A percentile compares a stretch with the other conserved stretches of the same genome.
Evolutionary conservation across 2,888 invertebrate species (phyloP).

Genomic region (Heliconius charithonia): DNA sequence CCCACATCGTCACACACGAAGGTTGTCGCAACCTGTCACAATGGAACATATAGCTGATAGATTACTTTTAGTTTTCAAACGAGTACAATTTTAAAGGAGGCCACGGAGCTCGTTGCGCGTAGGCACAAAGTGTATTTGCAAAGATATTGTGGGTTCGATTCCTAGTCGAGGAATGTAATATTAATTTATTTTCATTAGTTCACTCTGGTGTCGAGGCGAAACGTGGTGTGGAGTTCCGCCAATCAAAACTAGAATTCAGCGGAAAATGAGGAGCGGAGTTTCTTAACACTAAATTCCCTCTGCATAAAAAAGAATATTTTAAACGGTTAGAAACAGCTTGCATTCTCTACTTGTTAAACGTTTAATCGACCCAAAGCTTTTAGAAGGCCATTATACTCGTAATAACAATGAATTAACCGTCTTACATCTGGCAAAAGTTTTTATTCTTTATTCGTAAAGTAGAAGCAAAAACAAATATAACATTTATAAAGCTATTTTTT

Average conservation of each 20-base stretch:
- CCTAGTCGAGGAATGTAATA: too few relatives aligned
- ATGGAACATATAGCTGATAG: slow-evolving; percentile 38
- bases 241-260: too few relatives aligned
- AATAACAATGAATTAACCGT: slow-evolving; percentile 10
- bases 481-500: slow-evolving; percentile 6
- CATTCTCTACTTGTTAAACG: background rate
- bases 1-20: slow-evolving; percentile 54
- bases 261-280: too few relatives aligned
- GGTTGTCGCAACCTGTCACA: slow-evolving; percentile 61
- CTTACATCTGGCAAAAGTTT: slow-evolving; percentile 18
- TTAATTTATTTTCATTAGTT: too few relatives aligned
- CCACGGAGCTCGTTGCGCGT: too few relatives aligned
- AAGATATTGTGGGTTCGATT: too few relatives aligned
- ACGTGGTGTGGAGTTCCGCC: too few relatives aligned
- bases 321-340: slow-evolving; percentile 1
- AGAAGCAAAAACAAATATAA: slow-evolving; percentile 11
- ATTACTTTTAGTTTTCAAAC: slow-evolving; percentile 21
- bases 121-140: too few relatives aligned
- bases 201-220: too few relatives aligned
- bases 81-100: background rate
- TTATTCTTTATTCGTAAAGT: slow-evolving; percentile 18
- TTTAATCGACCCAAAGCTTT: background rate
- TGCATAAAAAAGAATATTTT: too few relatives aligned
- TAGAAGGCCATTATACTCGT: background rate
- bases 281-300: too few relatives aligned